A percentile compares a stretch with the other conserved stretches of the same genome.
Evolutionary conservation across 2,797 vertebrate species (phyloP).

Genomic region (Crax fasciolata): DNA sequence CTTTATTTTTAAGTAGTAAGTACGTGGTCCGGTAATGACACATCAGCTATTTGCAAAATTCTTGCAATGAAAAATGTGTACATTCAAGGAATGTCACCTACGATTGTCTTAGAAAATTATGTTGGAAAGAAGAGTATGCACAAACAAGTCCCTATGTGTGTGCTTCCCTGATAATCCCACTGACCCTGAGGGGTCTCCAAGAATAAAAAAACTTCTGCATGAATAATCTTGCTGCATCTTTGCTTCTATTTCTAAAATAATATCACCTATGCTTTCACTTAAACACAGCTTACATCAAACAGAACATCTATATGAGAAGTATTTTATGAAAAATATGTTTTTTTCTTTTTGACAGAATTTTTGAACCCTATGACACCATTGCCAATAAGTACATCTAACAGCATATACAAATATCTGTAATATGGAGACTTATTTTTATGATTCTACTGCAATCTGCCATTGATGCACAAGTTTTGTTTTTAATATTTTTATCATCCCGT

Average conservation of each 20-base stretch:
- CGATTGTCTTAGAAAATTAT: not conserved
- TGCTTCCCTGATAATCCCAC: not conserved
- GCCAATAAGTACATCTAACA: not conserved
- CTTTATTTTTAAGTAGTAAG: not conserved
- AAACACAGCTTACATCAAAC: not conserved
- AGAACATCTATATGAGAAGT: not conserved
- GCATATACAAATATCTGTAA: not conserved
- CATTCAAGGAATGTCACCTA: not conserved
- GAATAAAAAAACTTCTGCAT: not conserved
- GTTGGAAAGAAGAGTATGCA: not conserved
- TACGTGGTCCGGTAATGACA: not conserved
- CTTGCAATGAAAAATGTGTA: not conserved
- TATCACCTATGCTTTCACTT: not conserved
- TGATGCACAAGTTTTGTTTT: not conserved
- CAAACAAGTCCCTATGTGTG: not conserved
- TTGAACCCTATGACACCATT: not conserved
- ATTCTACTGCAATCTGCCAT: not conserved
- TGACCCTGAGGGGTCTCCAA: not conserved
- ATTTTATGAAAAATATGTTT: not conserved
- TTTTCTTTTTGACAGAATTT: not conserved
- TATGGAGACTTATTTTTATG: rapidly evolving
- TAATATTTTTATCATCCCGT: not conserved
- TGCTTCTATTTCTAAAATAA: not conserved
- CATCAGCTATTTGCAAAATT: not conserved
- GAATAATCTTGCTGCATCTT: not conserved